These are phyloP conservation scores for Platygyra sinensis DNA, from an alignment of 64 coral and sea anemone species.

Conservation along the genomic window DNA sequence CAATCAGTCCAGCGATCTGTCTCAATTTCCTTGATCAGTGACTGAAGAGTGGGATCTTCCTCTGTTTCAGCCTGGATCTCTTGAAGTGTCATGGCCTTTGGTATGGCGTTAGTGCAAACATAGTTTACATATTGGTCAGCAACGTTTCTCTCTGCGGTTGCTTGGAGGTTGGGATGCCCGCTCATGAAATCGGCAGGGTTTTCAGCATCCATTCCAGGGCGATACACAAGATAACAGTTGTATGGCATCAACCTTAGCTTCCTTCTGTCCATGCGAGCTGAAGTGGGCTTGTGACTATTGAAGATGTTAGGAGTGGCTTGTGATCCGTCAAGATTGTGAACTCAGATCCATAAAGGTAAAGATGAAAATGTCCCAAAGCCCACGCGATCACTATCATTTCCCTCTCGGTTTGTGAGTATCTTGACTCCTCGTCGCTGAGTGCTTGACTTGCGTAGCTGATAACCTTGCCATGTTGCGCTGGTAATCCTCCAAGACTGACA, in stretches of 20 bases:
- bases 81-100: too few species aligned
- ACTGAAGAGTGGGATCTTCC: conserved; percentile 21
- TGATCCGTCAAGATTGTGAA: conserved; percentile 64
- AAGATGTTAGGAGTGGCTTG: conserved; percentile 62
- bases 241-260: conserved; percentile 49
- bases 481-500: conserved; percentile 26
- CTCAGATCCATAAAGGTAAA: conserved; percentile 51
- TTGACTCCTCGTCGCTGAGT: too few species aligned
- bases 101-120: conserved; percentile 22
- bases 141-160: conserved; percentile 3
- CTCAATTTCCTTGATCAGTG: too few species aligned
- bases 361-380: too few species aligned
- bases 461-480: too few species aligned
- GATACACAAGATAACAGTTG: conserved; percentile 39
- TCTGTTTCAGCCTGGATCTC: conserved; percentile 19
- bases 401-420: too few species aligned
- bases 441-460: conserved; percentile 78
- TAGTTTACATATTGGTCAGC: conserved; percentile 62
- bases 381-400: too few species aligned
- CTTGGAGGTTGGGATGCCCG: too few species aligned
- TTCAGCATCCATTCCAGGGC: neutral
- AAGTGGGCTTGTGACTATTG: conserved; percentile 47
- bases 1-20: conserved; percentile 5
- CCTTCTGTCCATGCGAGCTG: conserved; percentile 18
- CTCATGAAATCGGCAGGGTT: too few species aligned